Conservation (phyloP, 2,113 vertebrate species). For the Quiscalus mexicanus region DNA sequence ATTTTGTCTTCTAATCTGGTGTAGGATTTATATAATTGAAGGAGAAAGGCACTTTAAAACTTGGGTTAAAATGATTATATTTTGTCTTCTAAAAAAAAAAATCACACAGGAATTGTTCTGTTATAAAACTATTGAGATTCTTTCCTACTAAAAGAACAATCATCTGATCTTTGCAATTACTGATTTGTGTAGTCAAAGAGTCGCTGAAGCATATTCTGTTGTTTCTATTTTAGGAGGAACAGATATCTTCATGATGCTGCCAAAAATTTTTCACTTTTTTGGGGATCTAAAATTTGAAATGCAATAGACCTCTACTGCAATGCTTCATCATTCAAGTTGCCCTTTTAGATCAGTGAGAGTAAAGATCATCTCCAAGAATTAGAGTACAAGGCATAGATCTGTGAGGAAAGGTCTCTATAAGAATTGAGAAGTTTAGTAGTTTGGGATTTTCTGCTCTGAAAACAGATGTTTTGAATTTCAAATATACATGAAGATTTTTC, state of each 20-base stretch:
- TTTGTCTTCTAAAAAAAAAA: conserved; percentile 2
- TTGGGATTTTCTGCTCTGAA: not conserved
- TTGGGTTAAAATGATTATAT: conserved; percentile 25
- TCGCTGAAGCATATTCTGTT: not conserved
- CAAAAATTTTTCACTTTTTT: not conserved
- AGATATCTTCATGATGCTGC: not conserved
- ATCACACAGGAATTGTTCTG: not conserved
- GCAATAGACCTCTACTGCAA: not conserved
- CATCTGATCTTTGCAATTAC: conserved; percentile 14
- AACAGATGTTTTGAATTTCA: not conserved
- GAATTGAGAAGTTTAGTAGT: not conserved
- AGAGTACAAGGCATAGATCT: not conserved
- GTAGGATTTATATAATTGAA: conserved; percentile 44
- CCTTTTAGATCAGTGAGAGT: not conserved
- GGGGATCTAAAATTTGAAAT: not conserved
- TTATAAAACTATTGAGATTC: not conserved
- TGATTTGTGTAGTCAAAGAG: conserved; percentile 16
- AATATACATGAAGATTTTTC: not conserved
- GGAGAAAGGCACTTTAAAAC: conserved; percentile 34
- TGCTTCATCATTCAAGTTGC: not conserved
- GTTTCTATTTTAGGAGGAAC: not conserved
- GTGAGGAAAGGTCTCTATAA: not conserved
- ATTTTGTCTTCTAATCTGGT: conserved; percentile 32
- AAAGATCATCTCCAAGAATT: not conserved
- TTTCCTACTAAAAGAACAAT: conserved; percentile 27